Base-by-base conservation (phyloP, 1,140 invertebrate species). In the Dufourea novaeangliae region DNA sequence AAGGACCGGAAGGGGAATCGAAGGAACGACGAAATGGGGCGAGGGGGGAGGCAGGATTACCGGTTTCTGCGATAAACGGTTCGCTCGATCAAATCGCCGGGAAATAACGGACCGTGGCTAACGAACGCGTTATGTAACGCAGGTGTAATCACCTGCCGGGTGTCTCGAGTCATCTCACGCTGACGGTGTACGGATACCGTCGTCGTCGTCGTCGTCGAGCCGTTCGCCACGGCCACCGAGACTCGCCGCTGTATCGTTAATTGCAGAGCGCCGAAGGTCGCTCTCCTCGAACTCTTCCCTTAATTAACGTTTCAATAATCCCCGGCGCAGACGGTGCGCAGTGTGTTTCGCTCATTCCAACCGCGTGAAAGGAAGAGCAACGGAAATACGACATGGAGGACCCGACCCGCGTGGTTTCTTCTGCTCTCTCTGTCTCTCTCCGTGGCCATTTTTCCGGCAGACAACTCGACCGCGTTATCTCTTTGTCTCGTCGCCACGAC, bases 261-360 rank as follows among this genome's bases (percentile, higher is more conserved):
- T 86, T 85, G 66, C 83, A 63, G 50, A 69, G n/a, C 34, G 56
- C 57, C 83, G 79, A 77, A 82, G 84, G 76, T 86, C 80, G 68
- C 59, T 75, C 64, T 50, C 50, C 71, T 50, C 59, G 37, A 29
- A 27, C 17, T 71, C 79, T 73, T 73, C 50, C 63, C 72, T 79
- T 85, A 85, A 85, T 85, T 84, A 85, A 82, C 68, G 83, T 84
- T 84, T 79, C 73, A 82, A 85, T 82, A 85, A 85, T 82, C 66
- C 68, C 32, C n/a, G 46, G 12, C 22, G 27, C 11, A 44, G 39
- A 34, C 29, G 20, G 11, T 22, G 27, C 8, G 22, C 37, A 50
- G 17, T 32, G 22, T 27, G 11, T 14, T 20, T 20, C 14, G 37
- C 37, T 39, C 41, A 5, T 20, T 14, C 14, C 3, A 20, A 20